These are phyloP conservation scores for Euwallacea similis DNA, from an alignment of 1,140 invertebrate species.

Conservation along the genomic window DNA sequence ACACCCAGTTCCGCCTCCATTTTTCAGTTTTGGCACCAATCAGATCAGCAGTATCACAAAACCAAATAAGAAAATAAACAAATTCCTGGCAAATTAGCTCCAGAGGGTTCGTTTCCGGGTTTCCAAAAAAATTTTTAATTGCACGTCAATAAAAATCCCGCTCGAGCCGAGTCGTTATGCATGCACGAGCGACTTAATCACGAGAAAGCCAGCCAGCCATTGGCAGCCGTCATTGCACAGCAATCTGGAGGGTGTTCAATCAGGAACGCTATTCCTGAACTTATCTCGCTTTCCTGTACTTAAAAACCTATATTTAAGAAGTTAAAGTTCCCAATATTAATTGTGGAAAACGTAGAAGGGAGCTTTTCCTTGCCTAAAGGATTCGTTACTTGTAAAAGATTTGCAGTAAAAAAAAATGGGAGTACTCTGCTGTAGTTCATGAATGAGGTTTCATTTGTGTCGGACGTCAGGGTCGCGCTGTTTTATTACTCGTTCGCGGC, in stretches of 20 bases:
- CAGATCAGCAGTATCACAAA: background rate
- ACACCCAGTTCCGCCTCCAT: no score
- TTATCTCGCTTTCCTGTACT: background rate
- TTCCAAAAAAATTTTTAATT: conserved; percentile 31
- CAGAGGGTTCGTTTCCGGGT: conserved; percentile 12
- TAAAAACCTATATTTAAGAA: no score
- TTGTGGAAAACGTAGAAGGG: no score
- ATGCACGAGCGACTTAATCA: conserved; percentile 41
- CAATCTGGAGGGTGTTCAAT: conserved; percentile 14
- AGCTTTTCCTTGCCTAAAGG: no score
- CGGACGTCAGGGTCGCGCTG: conserved; percentile 19
- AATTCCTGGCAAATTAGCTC: conserved; percentile 12
- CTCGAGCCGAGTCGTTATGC: conserved; percentile 28
- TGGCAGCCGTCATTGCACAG: conserved; percentile 25
- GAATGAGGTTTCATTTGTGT: background rate
- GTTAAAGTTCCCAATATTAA: no score
- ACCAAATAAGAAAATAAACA: conserved; percentile 10
- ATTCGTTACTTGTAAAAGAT: no score
- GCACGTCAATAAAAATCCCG: conserved; percentile 33
- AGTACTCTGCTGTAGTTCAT: background rate
- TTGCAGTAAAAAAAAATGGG: no score
- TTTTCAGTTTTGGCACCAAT: no score
- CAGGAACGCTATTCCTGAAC: conserved; percentile 17
- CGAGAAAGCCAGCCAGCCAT: conserved; percentile 35
- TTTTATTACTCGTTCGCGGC: conserved; percentile 50